Evolutionary conservation across 2,113 vertebrate species (phyloP).

Genomic region (Halcyon malimbica): DNA sequence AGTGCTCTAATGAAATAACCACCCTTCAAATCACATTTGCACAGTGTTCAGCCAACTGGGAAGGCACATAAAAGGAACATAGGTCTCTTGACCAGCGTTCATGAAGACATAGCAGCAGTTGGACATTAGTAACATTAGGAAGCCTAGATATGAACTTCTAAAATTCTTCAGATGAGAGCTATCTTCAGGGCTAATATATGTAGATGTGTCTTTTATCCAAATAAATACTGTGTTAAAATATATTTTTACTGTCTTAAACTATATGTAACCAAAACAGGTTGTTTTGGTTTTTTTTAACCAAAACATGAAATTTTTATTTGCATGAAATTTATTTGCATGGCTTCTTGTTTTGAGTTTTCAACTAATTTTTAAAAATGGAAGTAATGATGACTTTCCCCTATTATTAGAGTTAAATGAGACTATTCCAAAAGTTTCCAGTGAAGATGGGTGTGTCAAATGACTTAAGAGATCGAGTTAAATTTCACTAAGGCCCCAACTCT

Average conservation of each 20-base stretch:
- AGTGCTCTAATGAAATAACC: not conserved
- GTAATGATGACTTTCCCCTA: not conserved
- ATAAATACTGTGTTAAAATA: not conserved
- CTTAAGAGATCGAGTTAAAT: not conserved
- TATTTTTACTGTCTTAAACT: not conserved
- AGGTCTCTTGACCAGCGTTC: not conserved
- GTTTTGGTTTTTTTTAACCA: not conserved
- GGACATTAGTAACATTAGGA: not conserved
- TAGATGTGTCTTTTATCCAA: not conserved
- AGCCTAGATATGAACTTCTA: not conserved
- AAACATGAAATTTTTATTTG: not conserved
- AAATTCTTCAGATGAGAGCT: not conserved
- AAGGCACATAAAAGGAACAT: not conserved
- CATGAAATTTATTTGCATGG: not conserved
- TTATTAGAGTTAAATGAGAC: not conserved
- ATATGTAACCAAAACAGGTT: not conserved
- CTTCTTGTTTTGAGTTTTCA: not conserved
- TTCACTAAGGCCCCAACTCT: not conserved
- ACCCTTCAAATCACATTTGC: not conserved
- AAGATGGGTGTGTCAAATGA: not conserved
- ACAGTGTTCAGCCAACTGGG: not conserved
- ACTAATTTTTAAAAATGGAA: not conserved
- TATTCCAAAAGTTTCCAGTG: not conserved
- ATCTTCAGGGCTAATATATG: not conserved
- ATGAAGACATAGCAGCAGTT: not conserved